Percentiles rank a stretch among this genome's conserved stretches.
phyloP scores from a whole-genome alignment of 2,888 invertebrate species.

The Chesias legatella region DNA sequence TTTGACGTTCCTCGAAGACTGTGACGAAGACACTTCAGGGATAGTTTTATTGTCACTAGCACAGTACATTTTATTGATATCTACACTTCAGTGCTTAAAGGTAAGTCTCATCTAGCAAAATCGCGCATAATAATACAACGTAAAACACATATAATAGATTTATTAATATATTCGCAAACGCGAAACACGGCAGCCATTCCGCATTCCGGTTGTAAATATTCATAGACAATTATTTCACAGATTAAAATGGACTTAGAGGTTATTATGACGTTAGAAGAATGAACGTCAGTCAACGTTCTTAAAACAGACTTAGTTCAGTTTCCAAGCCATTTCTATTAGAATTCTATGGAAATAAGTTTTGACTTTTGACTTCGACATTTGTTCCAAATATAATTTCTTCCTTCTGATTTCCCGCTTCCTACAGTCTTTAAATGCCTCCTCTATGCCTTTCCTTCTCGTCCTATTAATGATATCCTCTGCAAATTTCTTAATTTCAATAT shows the following conservation, averaged over 20 bases:
- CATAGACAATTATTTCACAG: conserved; percentile 47
- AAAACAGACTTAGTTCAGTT: too few species aligned
- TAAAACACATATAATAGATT: conserved; percentile 56
- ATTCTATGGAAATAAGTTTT: too few species aligned
- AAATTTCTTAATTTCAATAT: too few species aligned
- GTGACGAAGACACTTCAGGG: conserved; percentile 86
- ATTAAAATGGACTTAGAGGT: conserved; percentile 8
- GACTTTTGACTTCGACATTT: too few species aligned
- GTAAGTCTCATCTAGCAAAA: conserved; percentile 82
- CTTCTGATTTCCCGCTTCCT: too few species aligned
- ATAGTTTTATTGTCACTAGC: conserved; percentile 86
- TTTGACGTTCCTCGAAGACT: conserved; percentile 86
- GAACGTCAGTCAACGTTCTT: not conserved
- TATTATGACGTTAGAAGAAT: not conserved
- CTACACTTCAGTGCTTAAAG: conserved; percentile 50
- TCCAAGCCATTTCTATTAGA: too few species aligned
- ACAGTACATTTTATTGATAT: conserved; percentile 83
- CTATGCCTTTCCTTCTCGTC: too few species aligned
- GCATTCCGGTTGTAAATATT: conserved; percentile 79
- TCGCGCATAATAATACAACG: conserved; percentile 70
- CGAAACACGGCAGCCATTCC: conserved; percentile 77
- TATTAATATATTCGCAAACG: conserved; percentile 62
- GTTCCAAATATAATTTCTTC: too few species aligned
- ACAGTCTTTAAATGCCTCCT: too few species aligned
- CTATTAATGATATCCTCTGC: too few species aligned